Evolutionary conservation across 2,113 vertebrate species (phyloP), one percentile per base, ranked within the genome.

Genomic region (Phylloscopus trochiloides): DNA sequence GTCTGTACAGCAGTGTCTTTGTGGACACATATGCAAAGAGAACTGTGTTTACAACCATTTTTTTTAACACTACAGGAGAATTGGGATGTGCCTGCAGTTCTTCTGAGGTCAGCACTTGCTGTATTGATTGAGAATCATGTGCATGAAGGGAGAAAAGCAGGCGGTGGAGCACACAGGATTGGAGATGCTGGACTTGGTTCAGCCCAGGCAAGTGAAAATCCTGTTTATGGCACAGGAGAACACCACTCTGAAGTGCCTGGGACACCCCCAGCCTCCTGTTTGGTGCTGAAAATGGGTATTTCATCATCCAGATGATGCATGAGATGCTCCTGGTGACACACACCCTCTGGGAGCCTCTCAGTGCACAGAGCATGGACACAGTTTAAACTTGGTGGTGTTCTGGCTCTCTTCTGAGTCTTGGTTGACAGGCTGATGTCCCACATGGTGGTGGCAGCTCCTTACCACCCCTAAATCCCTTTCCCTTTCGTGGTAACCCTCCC

Each of bases 281-380:
- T 54, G 59, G n/a, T 62, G 51, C 54, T 66, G 63, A 29, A 84
- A 75, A 59, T 52, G 34, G 29, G 22, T 8, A 38, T 77, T 86
- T 80, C 55, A 70, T 18, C 45, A 43, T 25, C 20, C 63, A 51
- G 54, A 10, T 52, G 1, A 5, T 12, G 24, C 9, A 24, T 1
- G 26, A 76, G 67, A 14, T 43, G 62, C 12, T 79, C 17, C 86
- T 42, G 31, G 54, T 8, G n/a, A 52, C 52, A 75, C 43, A 50
- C 0, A 0, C 17, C 47, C 43, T 19, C 28, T 25, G 43, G 42
- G 31, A 85, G 38, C 28, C 25, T n/a, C 26, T 18, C 2, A 4
- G 15, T 3, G 26, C 1, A 2, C 67, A 59, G 34, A 48, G n/a
- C 0, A 1, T 16, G 28, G 54, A 5, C 50, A 54, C 0, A 0